Conservation (phyloP, 64 coral and sea anemone species). For the Pocillopora damicornis region DNA sequence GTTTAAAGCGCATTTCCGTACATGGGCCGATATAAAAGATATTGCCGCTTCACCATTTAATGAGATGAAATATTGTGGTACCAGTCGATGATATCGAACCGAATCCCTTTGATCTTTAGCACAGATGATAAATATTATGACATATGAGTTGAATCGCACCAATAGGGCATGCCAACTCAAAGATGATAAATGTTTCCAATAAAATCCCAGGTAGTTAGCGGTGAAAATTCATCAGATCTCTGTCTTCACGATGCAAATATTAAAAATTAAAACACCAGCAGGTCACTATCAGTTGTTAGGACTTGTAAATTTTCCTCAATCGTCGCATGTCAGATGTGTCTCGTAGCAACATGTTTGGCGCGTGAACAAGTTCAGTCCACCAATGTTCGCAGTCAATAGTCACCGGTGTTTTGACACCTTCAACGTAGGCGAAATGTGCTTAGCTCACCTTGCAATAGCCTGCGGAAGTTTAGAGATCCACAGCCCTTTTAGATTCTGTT, state of each 20-base stretch:
- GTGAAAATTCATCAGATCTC: neutral
- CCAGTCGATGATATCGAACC: neutral
- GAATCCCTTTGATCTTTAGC: neutral
- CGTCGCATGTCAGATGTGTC: neutral
- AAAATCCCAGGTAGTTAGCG: neutral
- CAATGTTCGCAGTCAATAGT: neutral
- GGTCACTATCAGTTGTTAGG: neutral
- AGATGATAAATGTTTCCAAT: neutral
- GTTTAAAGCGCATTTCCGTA: neutral
- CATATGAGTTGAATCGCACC: neutral
- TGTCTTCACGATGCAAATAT: neutral
- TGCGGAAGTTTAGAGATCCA: too few relatives aligned
- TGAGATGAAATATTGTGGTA: neutral
- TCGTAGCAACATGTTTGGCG: slow-evolving; percentile 6
- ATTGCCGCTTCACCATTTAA: neutral
- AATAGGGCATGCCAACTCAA: neutral
- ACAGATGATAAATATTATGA: neutral
- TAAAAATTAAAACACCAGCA: neutral
- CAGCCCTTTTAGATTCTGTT: too few relatives aligned
- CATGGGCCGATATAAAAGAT: neutral
- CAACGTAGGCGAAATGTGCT: too few relatives aligned
- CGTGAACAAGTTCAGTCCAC: too few relatives aligned
- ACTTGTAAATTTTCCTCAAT: neutral
- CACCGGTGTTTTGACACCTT: slow-evolving; percentile 11
- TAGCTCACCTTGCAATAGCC: neutral